Evolutionary conservation across 2,797 vertebrate species (phyloP).

Genomic region (Pipistrellus pygmaeus): DNA sequence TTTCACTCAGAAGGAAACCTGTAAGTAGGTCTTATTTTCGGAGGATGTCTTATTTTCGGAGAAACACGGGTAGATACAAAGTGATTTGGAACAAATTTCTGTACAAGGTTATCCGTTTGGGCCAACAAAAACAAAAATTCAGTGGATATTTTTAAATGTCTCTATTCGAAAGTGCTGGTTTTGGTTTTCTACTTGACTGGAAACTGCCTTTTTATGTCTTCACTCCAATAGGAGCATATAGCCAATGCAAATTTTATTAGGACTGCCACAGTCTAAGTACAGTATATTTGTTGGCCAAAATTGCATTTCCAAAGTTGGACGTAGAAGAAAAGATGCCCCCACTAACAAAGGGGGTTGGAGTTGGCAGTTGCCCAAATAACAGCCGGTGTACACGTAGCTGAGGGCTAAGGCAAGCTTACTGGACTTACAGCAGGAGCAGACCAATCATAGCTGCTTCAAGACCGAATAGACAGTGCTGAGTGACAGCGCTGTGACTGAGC

Average conservation of each 20-base stretch:
- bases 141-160: not conserved
- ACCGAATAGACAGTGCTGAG: not conserved
- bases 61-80: not conserved
- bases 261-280: not conserved
- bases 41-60: too few relatives aligned
- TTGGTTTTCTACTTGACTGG: not conserved
- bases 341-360: not conserved
- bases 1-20: too few relatives aligned
- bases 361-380: not conserved
- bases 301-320: not conserved
- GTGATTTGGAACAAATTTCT: not conserved
- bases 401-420: not conserved
- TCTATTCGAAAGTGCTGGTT: not conserved
- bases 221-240: not conserved
- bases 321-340: not conserved
- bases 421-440: not conserved
- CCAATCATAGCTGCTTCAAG: not conserved
- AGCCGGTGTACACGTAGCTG: not conserved
- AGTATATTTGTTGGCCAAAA: not conserved
- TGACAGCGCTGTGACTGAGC: not conserved
- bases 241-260: not conserved
- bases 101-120: not conserved
- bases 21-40: too few relatives aligned
- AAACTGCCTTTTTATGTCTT: not conserved
- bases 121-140: not conserved